Evolutionary conservation across 2,797 vertebrate genomes (phyloP), one percentile per base, ranked within the genome.

Genomic region (Microcaecilia unicolor): DNA sequence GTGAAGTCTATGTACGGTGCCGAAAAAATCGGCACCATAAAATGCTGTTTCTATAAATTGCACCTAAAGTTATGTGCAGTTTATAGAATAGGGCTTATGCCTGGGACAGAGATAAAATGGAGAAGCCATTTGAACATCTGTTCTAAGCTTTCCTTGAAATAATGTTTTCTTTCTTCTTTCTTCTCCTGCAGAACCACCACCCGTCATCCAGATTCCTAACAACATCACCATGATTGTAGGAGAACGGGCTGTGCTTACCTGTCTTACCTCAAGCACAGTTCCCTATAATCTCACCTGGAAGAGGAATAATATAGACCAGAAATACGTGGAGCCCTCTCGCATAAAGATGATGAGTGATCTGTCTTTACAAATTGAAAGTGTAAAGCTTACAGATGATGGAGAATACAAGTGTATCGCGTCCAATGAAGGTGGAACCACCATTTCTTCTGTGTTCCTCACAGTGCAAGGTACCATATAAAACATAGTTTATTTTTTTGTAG

Each of bases 281-380:
- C 72, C 1, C 41, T 94, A 91, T 70, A 98, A 97, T 64, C 81
- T 98, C 20, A 93, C 89, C 16, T 99, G 96, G 96, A 71, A 83
- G 44, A 80, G 76, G 21, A 80, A 76, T 1, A 78, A 73, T 11
- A 55, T 51, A 1, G 86, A 93, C 2, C 52, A 70, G 15, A 71
- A 65, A 2, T 31, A 65, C 9, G 30, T 64, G 35, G 85, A 89
- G 21, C 70, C 79, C 5, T 35, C 45, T 1, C 61, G 66, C 9
- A 53, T 76, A 1, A 74, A 54, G 0, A 1, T 83, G 34, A 57
- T 90, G 48, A 42, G 64, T 34, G 85, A 98, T 67, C 73, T 84
- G 11, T 94, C 93, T 0, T 66, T 99, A 27, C 88, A 91, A 69
- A 58, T 99, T 31, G 55, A 63, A 14, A 12, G 34, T 0, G 85